Evolutionary conservation across 64 coral and sea anemone species (phyloP), one percentile per base, ranked within the genome.

Genomic region (Anthopleura sola): DNA sequence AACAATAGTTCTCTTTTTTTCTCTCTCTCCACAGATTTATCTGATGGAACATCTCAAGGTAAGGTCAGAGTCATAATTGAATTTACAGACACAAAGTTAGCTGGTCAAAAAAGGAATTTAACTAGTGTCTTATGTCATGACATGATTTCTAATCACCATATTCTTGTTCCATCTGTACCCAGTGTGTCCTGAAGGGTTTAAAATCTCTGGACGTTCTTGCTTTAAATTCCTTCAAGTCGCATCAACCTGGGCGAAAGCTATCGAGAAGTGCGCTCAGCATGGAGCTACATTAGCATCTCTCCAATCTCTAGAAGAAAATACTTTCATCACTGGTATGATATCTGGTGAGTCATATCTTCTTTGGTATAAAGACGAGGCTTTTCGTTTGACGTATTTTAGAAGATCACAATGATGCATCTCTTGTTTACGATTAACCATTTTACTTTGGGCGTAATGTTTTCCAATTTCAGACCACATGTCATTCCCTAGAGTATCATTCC

Each of bases 261-360:
- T 90, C 29, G 68, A 75, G 14, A 33, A 54, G 12, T 90, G 88
- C 28, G 88, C 88, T 17, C 82, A 84, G 0, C 71, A 90, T 77
- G 83, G 83, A 36, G 88, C 81, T 0, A 78, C 88, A 39, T 55
- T 91, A 24, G 83, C 89, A 19, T 91, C 89, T 7, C 17, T 91
- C 11, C 69, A 91, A 3, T 40, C 71, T 36, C 85, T 79, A 68
- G 89, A 91, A 71, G 75, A 86, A 53, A 83, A 83, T 39, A 83
- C 28, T 0, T 83, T 83, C 29, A 8, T 83, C 21, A 83, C 17
- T 16, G 82, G 82, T 6, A 36, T 83, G 36, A 15, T 83, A 6
- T 79, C 76, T 33, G 66, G 66, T 71, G 14, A 32, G 66, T 34
- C 0, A 62, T 58, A 3, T 48, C 46, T 16, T n/a, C n/a, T 58